These are phyloP conservation scores for Chironomus tepperi DNA, from an alignment of 1,140 invertebrate species.

Conservation along the genomic window DNA sequence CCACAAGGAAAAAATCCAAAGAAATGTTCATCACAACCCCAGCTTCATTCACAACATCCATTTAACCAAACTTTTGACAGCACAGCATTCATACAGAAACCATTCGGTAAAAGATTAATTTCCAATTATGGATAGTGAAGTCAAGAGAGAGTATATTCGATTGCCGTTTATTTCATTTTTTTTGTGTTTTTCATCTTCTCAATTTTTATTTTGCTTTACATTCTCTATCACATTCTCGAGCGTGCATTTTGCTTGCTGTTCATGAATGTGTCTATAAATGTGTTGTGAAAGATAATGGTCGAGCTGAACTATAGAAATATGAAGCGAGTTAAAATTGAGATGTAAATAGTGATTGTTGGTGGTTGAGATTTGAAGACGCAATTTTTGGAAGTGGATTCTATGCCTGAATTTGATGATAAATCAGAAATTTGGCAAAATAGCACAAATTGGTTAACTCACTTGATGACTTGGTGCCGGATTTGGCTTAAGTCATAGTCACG, in stretches of 20 bases:
- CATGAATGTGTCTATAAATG: too few relatives aligned
- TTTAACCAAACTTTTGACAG: background rate
- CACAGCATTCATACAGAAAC: background rate
- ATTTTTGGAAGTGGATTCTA: too few relatives aligned
- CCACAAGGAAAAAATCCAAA: background rate
- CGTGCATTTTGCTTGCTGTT: background rate
- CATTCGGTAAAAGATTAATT: slow-evolving; percentile 21
- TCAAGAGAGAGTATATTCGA: background rate
- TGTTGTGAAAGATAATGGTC: too few relatives aligned
- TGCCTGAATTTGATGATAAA: too few relatives aligned
- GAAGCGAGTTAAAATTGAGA: background rate
- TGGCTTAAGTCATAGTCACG: too few relatives aligned
- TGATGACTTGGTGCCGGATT: too few relatives aligned
- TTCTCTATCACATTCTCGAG: background rate
- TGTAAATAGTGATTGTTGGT: background rate
- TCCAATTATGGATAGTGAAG: slow-evolving; percentile 11
- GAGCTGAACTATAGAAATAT: background rate
- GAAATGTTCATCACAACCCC: too few relatives aligned
- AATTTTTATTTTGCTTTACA: background rate
- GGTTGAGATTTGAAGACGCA: too few relatives aligned
- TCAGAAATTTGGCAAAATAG: too few relatives aligned
- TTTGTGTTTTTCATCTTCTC: background rate
- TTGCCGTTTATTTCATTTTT: slow-evolving; percentile 1
- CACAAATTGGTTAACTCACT: too few relatives aligned
- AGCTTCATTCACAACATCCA: background rate